phyloP scores from a whole-genome alignment of 2,888 invertebrate species.

The Ormyrus pomaceus region DNA sequence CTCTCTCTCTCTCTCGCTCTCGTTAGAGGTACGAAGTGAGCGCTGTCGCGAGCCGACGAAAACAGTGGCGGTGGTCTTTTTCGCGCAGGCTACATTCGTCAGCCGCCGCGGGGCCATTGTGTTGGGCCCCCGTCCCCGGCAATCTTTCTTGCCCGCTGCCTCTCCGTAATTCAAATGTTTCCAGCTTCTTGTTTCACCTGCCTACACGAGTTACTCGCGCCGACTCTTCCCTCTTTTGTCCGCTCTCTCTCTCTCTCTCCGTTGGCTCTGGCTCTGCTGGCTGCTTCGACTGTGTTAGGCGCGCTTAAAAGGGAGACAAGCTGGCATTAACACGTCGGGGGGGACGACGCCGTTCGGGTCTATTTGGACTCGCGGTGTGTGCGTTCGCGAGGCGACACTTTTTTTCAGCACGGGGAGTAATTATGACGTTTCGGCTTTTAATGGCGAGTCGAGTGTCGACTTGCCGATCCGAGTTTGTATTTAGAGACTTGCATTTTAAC shows the following conservation, averaged over 20 bases:
- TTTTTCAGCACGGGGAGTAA: too few species aligned
- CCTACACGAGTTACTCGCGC: slow-evolving; percentile 46
- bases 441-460: too few species aligned
- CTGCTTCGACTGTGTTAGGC: too few species aligned
- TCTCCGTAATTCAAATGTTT: slow-evolving; percentile 60
- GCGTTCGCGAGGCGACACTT: too few species aligned
- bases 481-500: too few species aligned
- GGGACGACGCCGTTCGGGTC: too few species aligned
- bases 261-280: background rate
- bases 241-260: background rate
- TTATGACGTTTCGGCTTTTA: too few species aligned
- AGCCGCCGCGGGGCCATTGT: slow-evolving; percentile 48
- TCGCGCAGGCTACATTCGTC: slow-evolving; percentile 48
- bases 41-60: slow-evolving; percentile 38
- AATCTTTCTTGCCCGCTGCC: slow-evolving; percentile 44
- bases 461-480: too few species aligned
- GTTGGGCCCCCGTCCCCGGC: slow-evolving; percentile 46
- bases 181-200: slow-evolving; percentile 55
- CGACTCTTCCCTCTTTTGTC: background rate
- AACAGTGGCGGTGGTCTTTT: slow-evolving; percentile 45
- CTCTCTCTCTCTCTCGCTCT: slow-evolving; percentile 10
- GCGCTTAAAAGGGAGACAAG: too few species aligned
- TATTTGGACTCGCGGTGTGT: too few species aligned
- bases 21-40: slow-evolving; percentile 45
- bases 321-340: too few species aligned